Conservation (phyloP, 2,797 vertebrate species). For the Erpetoichthys calabaricus region DNA sequence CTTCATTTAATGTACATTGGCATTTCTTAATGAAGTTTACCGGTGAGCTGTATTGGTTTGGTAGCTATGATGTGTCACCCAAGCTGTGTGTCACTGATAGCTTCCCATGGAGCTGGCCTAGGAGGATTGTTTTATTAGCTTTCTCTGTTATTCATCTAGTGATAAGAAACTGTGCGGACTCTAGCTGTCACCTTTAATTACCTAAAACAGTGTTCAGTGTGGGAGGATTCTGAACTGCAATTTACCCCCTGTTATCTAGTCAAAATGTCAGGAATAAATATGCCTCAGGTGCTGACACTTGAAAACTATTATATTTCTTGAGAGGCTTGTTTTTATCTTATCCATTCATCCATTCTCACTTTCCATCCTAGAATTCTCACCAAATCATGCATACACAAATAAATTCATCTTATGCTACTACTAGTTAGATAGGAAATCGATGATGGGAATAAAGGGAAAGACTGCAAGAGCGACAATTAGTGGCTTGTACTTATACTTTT, state of each 20-base stretch:
- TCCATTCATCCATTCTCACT: no score
- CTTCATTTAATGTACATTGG: not conserved
- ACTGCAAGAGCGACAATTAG: no score
- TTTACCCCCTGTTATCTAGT: not conserved
- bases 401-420: no score
- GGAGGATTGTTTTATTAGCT: not conserved
- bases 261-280: slow-evolving; percentile 1
- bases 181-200: slow-evolving; percentile 4
- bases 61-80: not conserved
- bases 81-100: not conserved
- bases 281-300: not conserved
- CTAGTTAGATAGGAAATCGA: no score
- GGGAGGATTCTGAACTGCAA: slow-evolving; percentile 1
- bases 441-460: no score
- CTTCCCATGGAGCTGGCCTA: not conserved
- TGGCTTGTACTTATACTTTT: no score
- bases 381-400: no score
- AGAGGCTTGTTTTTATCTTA: not conserved
- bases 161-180: not conserved
- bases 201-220: not conserved
- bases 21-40: not conserved
- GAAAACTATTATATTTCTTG: not conserved
- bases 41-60: not conserved
- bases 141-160: not conserved
- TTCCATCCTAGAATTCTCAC: no score